Percentiles rank a stretch among this genome's conserved stretches.
Evolutionary conservation across 2,888 invertebrate species (phyloP).

Genomic region (Dynastes tityus): DNA sequence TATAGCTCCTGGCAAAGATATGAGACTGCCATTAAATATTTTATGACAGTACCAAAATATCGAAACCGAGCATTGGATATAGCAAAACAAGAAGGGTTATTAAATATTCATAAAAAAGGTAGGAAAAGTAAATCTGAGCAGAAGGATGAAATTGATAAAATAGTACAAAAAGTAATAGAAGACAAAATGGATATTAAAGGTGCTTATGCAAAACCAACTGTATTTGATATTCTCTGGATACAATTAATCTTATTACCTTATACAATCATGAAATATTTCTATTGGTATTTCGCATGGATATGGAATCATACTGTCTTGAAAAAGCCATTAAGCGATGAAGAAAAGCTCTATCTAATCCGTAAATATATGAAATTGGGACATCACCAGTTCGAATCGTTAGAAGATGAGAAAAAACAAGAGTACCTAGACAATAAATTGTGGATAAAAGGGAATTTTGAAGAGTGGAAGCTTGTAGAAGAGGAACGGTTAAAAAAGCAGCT

Average conservation of each 20-base stretch:
- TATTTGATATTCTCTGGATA: slow-evolving; percentile 86
- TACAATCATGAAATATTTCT: slow-evolving; percentile 78
- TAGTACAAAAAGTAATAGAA: slow-evolving; percentile 87
- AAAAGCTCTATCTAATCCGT: slow-evolving; percentile 88
- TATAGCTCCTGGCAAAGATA: slow-evolving; percentile 86
- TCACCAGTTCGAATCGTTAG: slow-evolving; percentile 81
- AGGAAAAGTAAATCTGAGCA: slow-evolving; percentile 76
- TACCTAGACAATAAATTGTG: slow-evolving; percentile 85
- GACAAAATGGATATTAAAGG: slow-evolving; percentile 96
- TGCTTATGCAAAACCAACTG: slow-evolving; percentile 89
- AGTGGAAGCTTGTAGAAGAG: slow-evolving; percentile 88
- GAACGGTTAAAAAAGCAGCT: slow-evolving; percentile 88
- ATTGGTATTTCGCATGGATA: slow-evolving; percentile 87
- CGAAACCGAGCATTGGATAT: slow-evolving; percentile 84
- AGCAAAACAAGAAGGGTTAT: slow-evolving; percentile 76
- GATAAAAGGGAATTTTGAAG: slow-evolving; percentile 84
- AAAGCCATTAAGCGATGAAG: slow-evolving; percentile 85
- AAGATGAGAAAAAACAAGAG: slow-evolving; percentile 82
- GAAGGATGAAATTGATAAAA: slow-evolving; percentile 85
- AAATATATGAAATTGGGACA: slow-evolving; percentile 83
- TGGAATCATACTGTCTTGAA: slow-evolving; percentile 84
- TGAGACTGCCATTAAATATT: slow-evolving; percentile 89
- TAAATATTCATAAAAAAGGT: slow-evolving; percentile 70
- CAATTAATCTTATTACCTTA: slow-evolving; percentile 88
- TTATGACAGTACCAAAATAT: slow-evolving; percentile 91